These are phyloP conservation scores for Poeciliopsis turneri DNA, from an alignment of 2,797 vertebrate genomes.

Conservation along the genomic window DNA sequence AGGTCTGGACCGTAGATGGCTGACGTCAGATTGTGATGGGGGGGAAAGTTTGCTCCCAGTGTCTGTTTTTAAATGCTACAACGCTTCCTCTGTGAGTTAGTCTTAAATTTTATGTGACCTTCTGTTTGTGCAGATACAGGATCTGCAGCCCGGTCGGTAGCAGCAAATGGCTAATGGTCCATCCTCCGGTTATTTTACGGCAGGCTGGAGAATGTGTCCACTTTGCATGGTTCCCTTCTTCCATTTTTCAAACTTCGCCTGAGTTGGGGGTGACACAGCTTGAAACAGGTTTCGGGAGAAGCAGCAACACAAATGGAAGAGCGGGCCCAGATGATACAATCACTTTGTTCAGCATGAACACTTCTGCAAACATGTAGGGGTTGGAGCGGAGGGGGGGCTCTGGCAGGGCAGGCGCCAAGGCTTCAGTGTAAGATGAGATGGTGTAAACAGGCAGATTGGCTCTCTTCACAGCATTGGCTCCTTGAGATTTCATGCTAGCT, in stretches of 20 bases:
- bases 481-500: constrained; percentile 73
- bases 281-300: constrained; percentile 70
- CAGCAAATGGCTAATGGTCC: constrained; percentile 77
- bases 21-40: constrained; percentile 36
- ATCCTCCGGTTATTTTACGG: constrained; percentile 78
- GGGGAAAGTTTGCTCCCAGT: neutral
- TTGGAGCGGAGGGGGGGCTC: neutral
- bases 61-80: constrained; percentile 14
- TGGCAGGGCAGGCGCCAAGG: constrained; percentile 48
- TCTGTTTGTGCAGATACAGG: constrained; percentile 73
- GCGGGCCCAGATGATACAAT: constrained; percentile 77
- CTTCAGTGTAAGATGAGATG: constrained; percentile 71
- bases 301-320: constrained; percentile 71
- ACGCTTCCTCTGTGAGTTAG: constrained; percentile 26
- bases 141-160: constrained; percentile 63
- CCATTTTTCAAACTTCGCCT: constrained; percentile 76
- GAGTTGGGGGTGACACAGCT: constrained; percentile 72
- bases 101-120: constrained; percentile 66
- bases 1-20: constrained; percentile 52
- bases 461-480: constrained; percentile 59
- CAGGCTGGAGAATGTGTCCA: constrained; percentile 80
- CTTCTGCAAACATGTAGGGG: constrained; percentile 70
- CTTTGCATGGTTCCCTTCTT: constrained; percentile 79
- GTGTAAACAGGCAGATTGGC: constrained; percentile 74
- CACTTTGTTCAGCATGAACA: constrained; percentile 79